Evolutionary conservation across 2,797 vertebrate species (phyloP).

Genomic region (Onychomys arenicola): DNA sequence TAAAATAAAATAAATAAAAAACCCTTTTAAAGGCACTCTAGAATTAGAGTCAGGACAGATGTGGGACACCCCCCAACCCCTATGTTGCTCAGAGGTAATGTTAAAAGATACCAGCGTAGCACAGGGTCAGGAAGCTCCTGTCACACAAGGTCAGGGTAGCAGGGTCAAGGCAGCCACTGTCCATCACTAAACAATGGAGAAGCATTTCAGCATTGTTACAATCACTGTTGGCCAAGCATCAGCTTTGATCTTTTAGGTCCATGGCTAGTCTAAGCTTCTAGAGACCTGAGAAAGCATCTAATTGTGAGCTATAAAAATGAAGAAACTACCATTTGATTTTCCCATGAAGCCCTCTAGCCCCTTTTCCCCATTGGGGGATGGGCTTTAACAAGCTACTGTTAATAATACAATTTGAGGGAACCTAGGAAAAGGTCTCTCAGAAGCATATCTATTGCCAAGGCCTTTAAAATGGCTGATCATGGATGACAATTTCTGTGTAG

Average conservation of each 20-base stretch:
- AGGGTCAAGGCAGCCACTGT: background rate
- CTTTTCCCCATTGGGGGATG: no score
- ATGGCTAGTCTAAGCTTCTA: background rate
- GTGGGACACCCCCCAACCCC: background rate
- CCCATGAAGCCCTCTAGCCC: background rate
- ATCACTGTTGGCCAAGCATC: background rate
- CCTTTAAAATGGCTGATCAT: background rate
- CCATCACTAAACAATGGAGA: background rate
- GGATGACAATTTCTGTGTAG: conserved; percentile 13
- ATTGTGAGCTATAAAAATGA: background rate
- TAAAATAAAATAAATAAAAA: background rate
- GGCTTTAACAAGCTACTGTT: background rate
- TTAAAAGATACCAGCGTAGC: background rate
- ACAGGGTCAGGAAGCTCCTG: background rate
- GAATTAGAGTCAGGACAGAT: conserved; percentile 25
- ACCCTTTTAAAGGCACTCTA: background rate
- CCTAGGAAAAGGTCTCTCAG: background rate
- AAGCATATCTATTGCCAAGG: conserved; percentile 20
- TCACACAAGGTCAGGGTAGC: background rate
- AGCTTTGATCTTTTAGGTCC: background rate
- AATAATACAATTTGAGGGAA: conserved; percentile 1
- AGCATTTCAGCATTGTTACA: background rate
- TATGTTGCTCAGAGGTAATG: background rate
- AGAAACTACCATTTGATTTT: background rate
- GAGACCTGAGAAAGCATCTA: background rate